phyloP scores from a whole-genome alignment of 2,113 vertebrate species.

The Istiophorus platypterus region DNA sequence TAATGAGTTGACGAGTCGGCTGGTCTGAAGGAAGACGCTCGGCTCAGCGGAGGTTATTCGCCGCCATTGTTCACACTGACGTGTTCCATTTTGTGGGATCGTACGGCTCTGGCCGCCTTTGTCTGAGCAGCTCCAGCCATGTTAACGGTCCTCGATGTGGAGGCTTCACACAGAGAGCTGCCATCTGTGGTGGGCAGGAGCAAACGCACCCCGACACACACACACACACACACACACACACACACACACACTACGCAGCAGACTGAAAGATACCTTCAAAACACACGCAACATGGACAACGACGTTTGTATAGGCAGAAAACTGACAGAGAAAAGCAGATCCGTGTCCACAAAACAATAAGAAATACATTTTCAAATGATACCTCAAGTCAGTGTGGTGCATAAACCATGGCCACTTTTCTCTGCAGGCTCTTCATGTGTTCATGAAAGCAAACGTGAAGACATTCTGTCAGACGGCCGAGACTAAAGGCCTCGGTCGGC shows the following conservation, averaged over 20 bases:
- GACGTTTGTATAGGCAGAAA: not conserved
- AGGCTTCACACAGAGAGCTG: slow-evolving; percentile 44
- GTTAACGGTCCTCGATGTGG: slow-evolving; percentile 16
- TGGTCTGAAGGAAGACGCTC: not conserved
- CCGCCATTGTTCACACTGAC: not conserved
- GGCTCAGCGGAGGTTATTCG: not conserved
- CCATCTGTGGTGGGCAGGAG: slow-evolving; percentile 51
- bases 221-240: not conserved
- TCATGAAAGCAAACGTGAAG: too few species aligned
- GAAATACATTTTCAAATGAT: not conserved
- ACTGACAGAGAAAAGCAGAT: not conserved
- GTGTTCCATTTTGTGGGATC: slow-evolving; percentile 18
- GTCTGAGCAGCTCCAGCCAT: slow-evolving; percentile 22
- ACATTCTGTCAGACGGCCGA: too few species aligned
- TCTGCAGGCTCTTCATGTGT: too few species aligned
- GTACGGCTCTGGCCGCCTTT: slow-evolving; percentile 27
- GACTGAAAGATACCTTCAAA: slow-evolving; percentile 7
- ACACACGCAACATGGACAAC: not conserved
- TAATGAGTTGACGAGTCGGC: not conserved
- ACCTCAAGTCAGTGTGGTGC: too few species aligned
- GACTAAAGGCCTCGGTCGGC: too few species aligned
- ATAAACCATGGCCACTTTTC: too few species aligned
- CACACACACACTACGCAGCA: not conserved
- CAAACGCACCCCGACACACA: slow-evolving; percentile 9
- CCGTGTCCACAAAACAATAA: not conserved